Percentiles rank a stretch among this genome's conserved stretches.
Evolutionary conservation across 2,888 invertebrate genomes (phyloP).

Genomic region (Crocallis elinguaria): DNA sequence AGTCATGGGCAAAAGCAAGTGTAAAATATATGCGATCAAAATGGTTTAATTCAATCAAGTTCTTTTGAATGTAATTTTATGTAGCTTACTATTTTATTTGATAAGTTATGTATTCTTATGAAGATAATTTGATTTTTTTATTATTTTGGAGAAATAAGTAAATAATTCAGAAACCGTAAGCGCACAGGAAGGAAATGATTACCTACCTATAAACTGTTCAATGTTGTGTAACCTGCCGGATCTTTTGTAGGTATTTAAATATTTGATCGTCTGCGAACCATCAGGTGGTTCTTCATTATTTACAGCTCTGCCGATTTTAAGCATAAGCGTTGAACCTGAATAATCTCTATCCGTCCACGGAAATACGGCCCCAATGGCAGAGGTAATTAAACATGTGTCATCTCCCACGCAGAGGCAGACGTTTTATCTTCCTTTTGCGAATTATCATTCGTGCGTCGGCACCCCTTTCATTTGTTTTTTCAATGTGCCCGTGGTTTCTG

Average conservation of each 20-base stretch:
- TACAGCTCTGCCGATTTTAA: constrained; percentile 25
- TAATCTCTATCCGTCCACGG: constrained; percentile 53
- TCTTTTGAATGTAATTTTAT: too few relatives aligned
- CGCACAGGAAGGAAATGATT: too few relatives aligned
- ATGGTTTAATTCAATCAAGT: too few relatives aligned
- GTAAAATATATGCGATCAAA: too few relatives aligned
- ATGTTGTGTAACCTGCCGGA: too few relatives aligned
- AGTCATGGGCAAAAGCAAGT: too few relatives aligned
- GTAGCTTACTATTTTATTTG: too few relatives aligned
- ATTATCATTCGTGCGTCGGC: constrained; percentile 45
- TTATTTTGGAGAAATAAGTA: too few relatives aligned
- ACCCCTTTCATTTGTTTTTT: constrained; percentile 33
- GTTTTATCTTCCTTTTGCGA: constrained; percentile 51
- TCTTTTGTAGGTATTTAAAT: constrained; percentile 1
- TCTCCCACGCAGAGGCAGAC: constrained; percentile 53
- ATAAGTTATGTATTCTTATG: too few relatives aligned
- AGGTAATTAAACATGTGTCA: constrained; percentile 67
- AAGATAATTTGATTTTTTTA: too few relatives aligned
- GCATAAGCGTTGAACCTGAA: constrained; percentile 48
- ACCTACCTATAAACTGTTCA: too few relatives aligned
- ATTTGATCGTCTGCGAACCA: constrained; percentile 7
- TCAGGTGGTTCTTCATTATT: constrained; percentile 18
- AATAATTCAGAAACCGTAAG: too few relatives aligned
- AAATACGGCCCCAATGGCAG: constrained; percentile 45
- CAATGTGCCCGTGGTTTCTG: not conserved